A percentile compares a stretch with the other conserved stretches of the same genome.
These are phyloP conservation scores for Drosophila nr. perissopoda DNA, from an alignment of 2,888 invertebrate genomes.

Conservation along the genomic window DNA sequence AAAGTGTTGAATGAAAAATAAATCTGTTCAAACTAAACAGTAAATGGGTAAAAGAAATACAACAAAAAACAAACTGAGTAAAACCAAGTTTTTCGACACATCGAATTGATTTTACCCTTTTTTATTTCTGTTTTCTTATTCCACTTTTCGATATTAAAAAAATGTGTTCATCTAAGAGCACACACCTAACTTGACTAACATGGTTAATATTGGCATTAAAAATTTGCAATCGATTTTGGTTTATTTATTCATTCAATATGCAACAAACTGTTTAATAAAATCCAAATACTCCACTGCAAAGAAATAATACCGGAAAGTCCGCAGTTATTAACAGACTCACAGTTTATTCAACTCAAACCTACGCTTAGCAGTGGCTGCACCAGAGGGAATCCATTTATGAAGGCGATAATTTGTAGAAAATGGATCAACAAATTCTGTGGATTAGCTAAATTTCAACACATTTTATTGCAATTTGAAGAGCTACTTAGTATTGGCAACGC, in stretches of 20 bases:
- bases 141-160: neutral
- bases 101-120: constrained; percentile 24
- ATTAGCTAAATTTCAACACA: neutral
- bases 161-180: neutral
- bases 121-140: neutral
- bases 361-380: constrained; percentile 2
- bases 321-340: constrained; percentile 6
- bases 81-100: neutral
- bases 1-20: constrained; percentile 43
- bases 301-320: neutral
- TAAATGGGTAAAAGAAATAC: constrained; percentile 22
- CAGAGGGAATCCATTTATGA: neutral
- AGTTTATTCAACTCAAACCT: constrained; percentile 69
- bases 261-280: constrained; percentile 2
- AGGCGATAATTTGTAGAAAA: neutral
- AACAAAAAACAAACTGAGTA: constrained; percentile 5
- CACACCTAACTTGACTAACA: neutral
- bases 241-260: neutral
- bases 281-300: neutral
- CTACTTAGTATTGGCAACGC: neutral
- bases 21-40: constrained; percentile 35
- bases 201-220: neutral
- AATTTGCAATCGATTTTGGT: neutral
- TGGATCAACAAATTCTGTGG: neutral
- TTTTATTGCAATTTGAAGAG: neutral